These are phyloP conservation scores for Poeciliopsis gracilis DNA, from an alignment of 2,797 vertebrate species.

Conservation along the genomic window DNA sequence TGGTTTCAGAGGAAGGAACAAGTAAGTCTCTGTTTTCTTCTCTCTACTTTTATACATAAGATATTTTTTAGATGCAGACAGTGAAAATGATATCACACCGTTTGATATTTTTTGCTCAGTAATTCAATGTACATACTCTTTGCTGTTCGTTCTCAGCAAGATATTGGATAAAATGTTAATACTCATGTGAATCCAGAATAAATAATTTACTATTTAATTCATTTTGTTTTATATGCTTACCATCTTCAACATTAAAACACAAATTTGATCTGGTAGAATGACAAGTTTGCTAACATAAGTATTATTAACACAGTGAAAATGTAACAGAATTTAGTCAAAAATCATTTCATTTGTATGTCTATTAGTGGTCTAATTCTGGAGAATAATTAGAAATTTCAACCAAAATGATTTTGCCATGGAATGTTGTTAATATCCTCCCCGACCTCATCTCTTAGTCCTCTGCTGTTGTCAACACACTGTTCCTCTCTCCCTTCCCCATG, in stretches of 20 bases:
- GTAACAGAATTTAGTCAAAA: constrained; percentile 27
- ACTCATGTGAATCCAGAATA: neutral
- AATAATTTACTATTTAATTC: constrained; percentile 16
- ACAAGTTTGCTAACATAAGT: constrained; percentile 60
- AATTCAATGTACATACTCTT: constrained; percentile 1
- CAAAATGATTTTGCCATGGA: constrained; percentile 69
- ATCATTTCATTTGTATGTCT: constrained; percentile 40
- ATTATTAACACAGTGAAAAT: constrained; percentile 62
- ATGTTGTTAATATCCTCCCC: constrained; percentile 76
- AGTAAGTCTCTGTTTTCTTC: constrained; percentile 76
- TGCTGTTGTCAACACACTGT: constrained; percentile 79
- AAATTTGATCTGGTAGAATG: constrained; percentile 42
- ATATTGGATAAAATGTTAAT: neutral
- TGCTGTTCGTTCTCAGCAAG: constrained; percentile 8
- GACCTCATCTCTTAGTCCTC: constrained; percentile 77
- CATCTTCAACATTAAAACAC: constrained; percentile 27
- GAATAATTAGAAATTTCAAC: constrained; percentile 48
- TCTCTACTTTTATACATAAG: constrained; percentile 8
- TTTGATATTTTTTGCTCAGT: constrained; percentile 13
- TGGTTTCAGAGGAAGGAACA: constrained; percentile 96
- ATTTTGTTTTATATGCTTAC: constrained; percentile 34
- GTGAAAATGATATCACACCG: constrained; percentile 17
- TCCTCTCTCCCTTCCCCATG: constrained; percentile 80
- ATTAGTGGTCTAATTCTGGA: constrained; percentile 61
- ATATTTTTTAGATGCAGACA: constrained; percentile 12